Evolutionary conservation across 2,888 invertebrate genomes (phyloP).

Genomic region (Cinara cedri): DNA sequence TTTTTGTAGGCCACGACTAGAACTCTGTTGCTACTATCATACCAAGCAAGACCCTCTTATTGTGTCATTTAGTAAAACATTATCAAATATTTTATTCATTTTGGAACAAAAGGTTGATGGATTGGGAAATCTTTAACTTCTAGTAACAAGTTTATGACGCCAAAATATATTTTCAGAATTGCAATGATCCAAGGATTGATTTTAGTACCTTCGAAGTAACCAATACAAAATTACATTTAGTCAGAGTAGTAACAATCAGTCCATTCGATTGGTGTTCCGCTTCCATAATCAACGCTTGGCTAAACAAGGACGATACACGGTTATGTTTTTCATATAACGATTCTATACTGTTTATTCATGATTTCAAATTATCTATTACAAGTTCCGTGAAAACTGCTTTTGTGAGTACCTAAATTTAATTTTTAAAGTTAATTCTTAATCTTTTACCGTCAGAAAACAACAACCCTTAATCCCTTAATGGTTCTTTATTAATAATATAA

Average conservation of each 20-base stretch:
- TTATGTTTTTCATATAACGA: constrained; percentile 48
- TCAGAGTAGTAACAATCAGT: constrained; percentile 39
- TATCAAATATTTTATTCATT: constrained; percentile 75
- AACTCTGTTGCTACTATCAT: constrained; percentile 79
- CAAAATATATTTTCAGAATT: constrained; percentile 21
- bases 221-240: constrained; percentile 42
- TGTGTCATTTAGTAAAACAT: constrained; percentile 76
- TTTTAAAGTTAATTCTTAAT: neutral
- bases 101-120: constrained; percentile 74
- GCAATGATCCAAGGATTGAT: constrained; percentile 35
- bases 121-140: neutral
- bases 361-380: constrained; percentile 76
- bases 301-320: constrained; percentile 51
- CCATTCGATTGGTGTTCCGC: constrained; percentile 54
- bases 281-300: constrained; percentile 39
- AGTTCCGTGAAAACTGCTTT: constrained; percentile 79
- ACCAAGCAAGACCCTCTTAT: constrained; percentile 88
- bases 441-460: no score
- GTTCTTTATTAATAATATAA: no score
- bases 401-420: constrained; percentile 67
- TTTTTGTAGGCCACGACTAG: constrained; percentile 71
- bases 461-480: no score
- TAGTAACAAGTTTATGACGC: neutral
- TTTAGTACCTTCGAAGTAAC: constrained; percentile 52
- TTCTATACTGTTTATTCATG: constrained; percentile 80